These are phyloP conservation scores for Podargus strigoides DNA, from an alignment of 2,797 vertebrate genomes.

Conservation along the genomic window DNA sequence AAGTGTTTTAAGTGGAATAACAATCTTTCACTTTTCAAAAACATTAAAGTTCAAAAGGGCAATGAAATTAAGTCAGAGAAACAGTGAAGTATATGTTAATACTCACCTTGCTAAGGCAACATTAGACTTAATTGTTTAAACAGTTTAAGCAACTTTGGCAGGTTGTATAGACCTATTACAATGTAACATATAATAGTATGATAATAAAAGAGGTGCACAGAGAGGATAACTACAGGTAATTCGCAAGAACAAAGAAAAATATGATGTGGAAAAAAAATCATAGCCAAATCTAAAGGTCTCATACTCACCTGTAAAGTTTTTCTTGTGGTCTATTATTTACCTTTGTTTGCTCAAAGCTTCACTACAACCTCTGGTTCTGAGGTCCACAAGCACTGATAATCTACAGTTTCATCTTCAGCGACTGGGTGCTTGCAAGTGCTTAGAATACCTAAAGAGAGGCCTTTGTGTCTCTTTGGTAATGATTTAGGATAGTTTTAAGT, in stretches of 20 bases:
- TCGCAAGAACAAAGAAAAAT: neutral
- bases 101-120: neutral
- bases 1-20: neutral
- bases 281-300: neutral
- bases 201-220: neutral
- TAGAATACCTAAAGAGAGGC: neutral
- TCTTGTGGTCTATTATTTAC: neutral
- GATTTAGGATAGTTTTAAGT: neutral
- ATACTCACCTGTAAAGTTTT: neutral
- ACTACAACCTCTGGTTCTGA: neutral
- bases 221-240: neutral
- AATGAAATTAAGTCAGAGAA: neutral
- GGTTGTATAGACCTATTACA: neutral
- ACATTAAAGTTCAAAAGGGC: neutral
- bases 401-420: neutral
- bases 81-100: neutral
- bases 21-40: neutral
- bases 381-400: neutral
- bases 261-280: neutral
- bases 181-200: neutral
- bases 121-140: neutral
- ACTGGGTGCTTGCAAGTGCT: neutral
- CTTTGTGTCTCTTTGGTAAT: neutral
- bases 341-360: neutral
- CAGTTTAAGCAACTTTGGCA: neutral